Evolutionary conservation across 2,888 invertebrate genomes (phyloP), one percentile per base, ranked within the genome.

Genomic region (Drepanosiphum platanoidis): DNA sequence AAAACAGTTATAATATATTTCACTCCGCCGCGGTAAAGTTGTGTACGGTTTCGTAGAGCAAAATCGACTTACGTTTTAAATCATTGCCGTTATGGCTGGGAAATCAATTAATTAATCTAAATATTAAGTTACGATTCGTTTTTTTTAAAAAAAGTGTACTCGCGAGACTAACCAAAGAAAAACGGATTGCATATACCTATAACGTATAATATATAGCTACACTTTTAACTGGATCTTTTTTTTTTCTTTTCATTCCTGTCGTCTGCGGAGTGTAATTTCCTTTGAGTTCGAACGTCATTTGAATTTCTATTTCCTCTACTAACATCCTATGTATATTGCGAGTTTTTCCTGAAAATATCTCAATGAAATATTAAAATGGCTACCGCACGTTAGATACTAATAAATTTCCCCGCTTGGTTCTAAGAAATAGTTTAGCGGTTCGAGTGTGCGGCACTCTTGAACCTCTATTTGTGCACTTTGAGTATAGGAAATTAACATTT

Each of bases 261-360:
- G 39, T 39, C 42, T 32, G 61, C 42, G 27, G n/a, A n/a, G 9
- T 22, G 66, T 64, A 66, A 83, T 75, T 83, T 83, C 83, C 83
- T 75, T 52, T 22, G 15, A 64, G 64, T 74, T 82, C n/a, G 32
- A 32, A 34, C 7, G 32, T 46, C n/a, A 83, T 75, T 83, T 75
- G 18, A 75, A 74, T 83, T 83, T 83, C 74, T 46, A 83, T 83
- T 83, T 83, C 83, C 83, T n/a, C n/a, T 74, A 75, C 52, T 66
- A 7, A 66, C 66, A 22, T 75, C 61, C n/a, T 46, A 27, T 18
- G 71, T 61, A 42, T 72, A 61, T 81, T 81, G 36, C 30, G 3
- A 52, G 70, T 58, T 81, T 71, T 70, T 39, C 30, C 52, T 58
- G 52, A 52, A 81, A 58, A 39, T 70, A 52, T 52, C 34, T 52